Evolutionary conservation across 2,797 vertebrate genomes (phyloP).

Genomic region (Crocodylus rhombifer): DNA sequence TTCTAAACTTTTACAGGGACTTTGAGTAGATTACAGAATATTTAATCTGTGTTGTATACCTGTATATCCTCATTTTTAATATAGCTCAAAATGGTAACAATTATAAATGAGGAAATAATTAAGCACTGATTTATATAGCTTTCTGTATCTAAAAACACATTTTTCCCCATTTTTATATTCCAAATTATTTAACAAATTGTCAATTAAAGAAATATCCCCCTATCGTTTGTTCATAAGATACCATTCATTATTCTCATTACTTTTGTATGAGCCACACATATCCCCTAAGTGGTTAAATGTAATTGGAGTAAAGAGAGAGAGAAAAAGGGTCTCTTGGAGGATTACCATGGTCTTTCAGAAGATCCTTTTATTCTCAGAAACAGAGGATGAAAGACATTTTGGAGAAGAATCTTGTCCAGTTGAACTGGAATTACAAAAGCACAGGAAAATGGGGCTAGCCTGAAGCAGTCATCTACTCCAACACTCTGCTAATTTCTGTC

Average conservation of each 20-base stretch:
- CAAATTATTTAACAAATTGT: background rate
- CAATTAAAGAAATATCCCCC: background rate
- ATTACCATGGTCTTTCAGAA: background rate
- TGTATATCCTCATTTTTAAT: background rate
- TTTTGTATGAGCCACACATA: background rate
- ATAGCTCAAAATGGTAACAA: background rate
- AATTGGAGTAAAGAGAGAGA: background rate
- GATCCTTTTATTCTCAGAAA: background rate
- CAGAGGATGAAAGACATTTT: background rate
- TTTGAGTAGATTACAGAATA: background rate
- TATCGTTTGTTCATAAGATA: background rate
- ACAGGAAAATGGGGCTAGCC: no score
- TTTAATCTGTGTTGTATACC: background rate
- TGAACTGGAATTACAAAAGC: no score
- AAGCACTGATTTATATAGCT: background rate
- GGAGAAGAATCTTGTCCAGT: background rate
- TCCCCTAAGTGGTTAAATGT: fast-evolving
- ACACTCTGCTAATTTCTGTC: no score
- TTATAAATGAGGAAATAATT: background rate
- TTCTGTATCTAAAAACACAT: background rate
- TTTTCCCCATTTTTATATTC: background rate
- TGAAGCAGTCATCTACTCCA: no score
- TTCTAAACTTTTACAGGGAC: background rate
- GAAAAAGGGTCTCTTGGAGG: background rate
- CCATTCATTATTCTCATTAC: background rate